Evolutionary conservation across 2,113 vertebrate species (phyloP).

Genomic region (Alaudala cheleensis): DNA sequence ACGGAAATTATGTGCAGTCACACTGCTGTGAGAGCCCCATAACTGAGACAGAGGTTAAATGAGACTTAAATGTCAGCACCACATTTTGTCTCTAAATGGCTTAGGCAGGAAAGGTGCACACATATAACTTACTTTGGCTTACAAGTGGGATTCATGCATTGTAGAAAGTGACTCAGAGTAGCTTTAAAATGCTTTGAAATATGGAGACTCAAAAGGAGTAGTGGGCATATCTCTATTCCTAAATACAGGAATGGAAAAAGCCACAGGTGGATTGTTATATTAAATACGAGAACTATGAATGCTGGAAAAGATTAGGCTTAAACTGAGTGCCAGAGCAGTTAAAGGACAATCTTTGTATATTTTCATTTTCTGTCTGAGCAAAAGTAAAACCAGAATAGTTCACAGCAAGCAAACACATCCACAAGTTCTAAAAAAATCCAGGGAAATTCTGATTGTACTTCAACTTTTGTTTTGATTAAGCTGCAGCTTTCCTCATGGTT

Average conservation of each 20-base stretch:
- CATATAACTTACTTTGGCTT: neutral
- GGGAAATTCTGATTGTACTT: neutral
- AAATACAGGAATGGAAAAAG: neutral
- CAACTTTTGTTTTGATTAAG: neutral
- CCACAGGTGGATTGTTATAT: neutral
- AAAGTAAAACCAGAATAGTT: neutral
- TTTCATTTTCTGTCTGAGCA: neutral
- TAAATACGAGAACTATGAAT: neutral
- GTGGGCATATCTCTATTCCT: neutral
- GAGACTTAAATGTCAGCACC: neutral
- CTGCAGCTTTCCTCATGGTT: neutral
- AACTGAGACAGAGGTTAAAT: neutral
- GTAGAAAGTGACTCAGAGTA: neutral
- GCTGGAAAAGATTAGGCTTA: neutral
- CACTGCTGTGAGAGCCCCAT: neutral
- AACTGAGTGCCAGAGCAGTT: neutral
- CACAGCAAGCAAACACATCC: neutral
- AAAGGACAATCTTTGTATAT: neutral
- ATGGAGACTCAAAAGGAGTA: neutral
- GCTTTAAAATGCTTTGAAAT: neutral
- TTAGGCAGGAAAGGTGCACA: neutral
- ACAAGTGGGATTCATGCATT: neutral
- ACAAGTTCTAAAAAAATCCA: neutral
- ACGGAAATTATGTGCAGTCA: neutral
- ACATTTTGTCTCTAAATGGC: neutral